Evolutionary conservation across 35 echinoderm and acorn worm species (phyloP).

Genomic region (Amphiura filiformis): DNA sequence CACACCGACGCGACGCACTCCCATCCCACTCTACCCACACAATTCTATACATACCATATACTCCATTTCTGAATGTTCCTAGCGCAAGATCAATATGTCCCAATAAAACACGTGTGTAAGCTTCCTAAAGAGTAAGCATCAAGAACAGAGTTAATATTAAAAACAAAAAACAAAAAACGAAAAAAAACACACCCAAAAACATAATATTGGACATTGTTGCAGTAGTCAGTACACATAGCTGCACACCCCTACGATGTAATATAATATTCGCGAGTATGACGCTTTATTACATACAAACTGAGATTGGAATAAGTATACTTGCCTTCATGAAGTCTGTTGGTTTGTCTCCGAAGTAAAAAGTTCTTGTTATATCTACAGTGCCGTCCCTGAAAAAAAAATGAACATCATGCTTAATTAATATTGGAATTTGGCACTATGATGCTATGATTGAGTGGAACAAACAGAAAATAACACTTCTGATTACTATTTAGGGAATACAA

Average conservation of each 20-base stretch:
- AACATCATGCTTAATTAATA: not conserved
- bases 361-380: slow-evolving; percentile 85
- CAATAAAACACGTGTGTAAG: slow-evolving; percentile 71
- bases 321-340: slow-evolving; percentile 80
- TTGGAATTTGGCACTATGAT: not conserved
- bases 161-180: too few relatives aligned
- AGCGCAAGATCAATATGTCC: slow-evolving; percentile 18
- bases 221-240: too few relatives aligned
- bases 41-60: slow-evolving; percentile 16
- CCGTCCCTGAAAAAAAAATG: slow-evolving; percentile 59
- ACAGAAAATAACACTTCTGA: not conserved
- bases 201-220: too few relatives aligned
- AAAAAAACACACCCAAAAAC: too few relatives aligned
- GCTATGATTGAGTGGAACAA: not conserved
- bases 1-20: too few relatives aligned
- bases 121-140: too few relatives aligned
- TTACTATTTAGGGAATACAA: not conserved
- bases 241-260: too few relatives aligned
- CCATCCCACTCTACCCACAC: too few relatives aligned
- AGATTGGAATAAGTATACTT: not conserved
- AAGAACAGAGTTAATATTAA: too few relatives aligned
- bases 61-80: not conserved
- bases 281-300: too few relatives aligned
- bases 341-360: slow-evolving; percentile 72
- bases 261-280: too few relatives aligned